Percentiles rank a stretch among this genome's conserved stretches.
Evolutionary conservation across 2,888 invertebrate genomes (phyloP).

Genomic region (Hydroisotoma schaefferi): DNA sequence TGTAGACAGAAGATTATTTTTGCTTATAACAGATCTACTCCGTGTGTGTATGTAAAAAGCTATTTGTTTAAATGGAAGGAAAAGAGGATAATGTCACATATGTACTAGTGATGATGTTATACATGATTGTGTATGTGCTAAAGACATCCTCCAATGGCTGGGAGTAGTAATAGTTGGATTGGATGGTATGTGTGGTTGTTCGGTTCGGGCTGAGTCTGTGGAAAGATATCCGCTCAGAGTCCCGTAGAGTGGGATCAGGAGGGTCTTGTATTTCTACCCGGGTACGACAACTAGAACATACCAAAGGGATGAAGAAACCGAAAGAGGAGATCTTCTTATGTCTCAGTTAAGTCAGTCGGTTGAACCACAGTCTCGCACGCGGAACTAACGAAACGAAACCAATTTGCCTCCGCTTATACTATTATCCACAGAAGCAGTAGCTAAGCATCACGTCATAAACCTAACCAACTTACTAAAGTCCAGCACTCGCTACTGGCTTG

Average conservation of each 20-base stretch:
- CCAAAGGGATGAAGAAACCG: conserved; percentile 13
- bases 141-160: no score
- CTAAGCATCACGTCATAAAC: conserved; percentile 20
- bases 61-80: no score
- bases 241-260: neutral
- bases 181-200: neutral
- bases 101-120: no score
- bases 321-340: conserved; percentile 16
- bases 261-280: conserved; percentile 9
- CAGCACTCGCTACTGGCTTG: no score
- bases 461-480: no score
- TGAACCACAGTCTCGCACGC: conserved; percentile 21
- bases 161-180: neutral
- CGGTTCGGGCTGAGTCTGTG: neutral
- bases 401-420: conserved; percentile 18
- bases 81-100: neutral
- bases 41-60: no score
- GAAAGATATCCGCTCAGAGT: neutral
- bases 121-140: no score
- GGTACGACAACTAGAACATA: conserved; percentile 3
- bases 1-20: no score
- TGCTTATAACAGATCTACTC: no score
- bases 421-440: conserved; percentile 1
- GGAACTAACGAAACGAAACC: conserved; percentile 30
- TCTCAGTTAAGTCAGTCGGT: conserved; percentile 24